Evolutionary conservation across 2,888 invertebrate species (phyloP).

Genomic region (Phaedon cochleariae): DNA sequence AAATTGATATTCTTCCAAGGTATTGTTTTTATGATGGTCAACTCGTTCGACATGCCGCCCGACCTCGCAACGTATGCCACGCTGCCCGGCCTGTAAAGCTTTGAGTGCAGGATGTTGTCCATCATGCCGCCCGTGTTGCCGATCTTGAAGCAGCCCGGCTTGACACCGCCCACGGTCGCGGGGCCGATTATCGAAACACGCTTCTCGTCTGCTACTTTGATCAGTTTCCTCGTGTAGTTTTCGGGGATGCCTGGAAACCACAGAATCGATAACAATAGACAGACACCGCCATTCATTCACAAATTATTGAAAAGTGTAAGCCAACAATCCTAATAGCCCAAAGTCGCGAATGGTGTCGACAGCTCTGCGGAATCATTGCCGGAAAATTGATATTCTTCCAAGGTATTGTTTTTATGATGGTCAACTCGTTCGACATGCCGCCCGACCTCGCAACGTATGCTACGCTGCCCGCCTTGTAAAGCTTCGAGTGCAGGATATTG

Average conservation of each 20-base stretch:
- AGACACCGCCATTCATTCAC: too few species aligned
- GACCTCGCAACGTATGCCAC: conserved; percentile 98
- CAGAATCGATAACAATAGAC: too few species aligned
- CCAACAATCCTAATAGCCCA: too few species aligned
- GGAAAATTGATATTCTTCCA: too few species aligned
- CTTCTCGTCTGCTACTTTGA: conserved; percentile 83
- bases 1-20: too few species aligned
- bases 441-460: conserved; percentile 99
- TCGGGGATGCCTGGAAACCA: conserved; percentile 78
- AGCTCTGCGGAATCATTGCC: too few species aligned
- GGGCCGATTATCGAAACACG: conserved; percentile 67
- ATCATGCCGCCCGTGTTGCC: conserved; percentile 99
- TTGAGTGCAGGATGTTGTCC: conserved; percentile 97
- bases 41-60: conserved; percentile 99
- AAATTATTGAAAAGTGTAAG: too few species aligned
- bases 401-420: too few species aligned
- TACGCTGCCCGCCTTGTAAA: conserved; percentile 95
- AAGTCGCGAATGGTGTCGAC: too few species aligned
- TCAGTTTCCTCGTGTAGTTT: conserved; percentile 95
- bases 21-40: conserved; percentile 99
- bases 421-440: conserved; percentile 99
- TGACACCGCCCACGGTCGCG: conserved; percentile 96
- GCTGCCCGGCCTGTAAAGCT: conserved; percentile 94
- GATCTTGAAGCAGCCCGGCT: conserved; percentile 99
- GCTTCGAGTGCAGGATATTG: conserved; percentile 95